Conservation (phyloP, 2,113 vertebrate genomes). For the Psilopsiagon aurifrons region DNA sequence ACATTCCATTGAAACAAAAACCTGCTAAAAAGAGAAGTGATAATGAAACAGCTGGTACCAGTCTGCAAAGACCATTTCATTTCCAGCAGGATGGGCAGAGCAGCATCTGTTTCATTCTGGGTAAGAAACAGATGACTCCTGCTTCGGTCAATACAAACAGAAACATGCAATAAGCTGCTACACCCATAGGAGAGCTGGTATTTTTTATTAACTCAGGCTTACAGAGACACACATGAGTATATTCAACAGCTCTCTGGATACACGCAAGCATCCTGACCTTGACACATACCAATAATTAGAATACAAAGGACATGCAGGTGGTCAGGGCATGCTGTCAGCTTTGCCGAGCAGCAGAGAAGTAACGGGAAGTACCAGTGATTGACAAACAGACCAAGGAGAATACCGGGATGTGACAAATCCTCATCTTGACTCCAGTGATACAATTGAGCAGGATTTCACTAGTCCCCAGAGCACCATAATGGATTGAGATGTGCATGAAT, state of each 20-base stretch:
- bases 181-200: neutral
- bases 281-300: neutral
- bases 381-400: neutral
- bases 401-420: conserved; percentile 4
- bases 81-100: conserved; percentile 43
- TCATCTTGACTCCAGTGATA: neutral
- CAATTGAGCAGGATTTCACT: neutral
- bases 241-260: neutral
- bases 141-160: neutral
- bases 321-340: neutral
- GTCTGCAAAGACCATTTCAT: conserved; percentile 5
- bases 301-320: neutral
- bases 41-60: conserved; percentile 45
- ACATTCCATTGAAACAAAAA: neutral
- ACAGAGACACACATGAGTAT: neutral
- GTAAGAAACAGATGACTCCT: neutral
- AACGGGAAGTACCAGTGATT: neutral
- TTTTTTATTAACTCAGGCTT: neutral
- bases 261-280: neutral
- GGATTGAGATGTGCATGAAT: neutral
- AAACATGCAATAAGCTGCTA: neutral
- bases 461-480: neutral
- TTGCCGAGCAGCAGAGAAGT: neutral
- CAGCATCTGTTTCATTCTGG: conserved; percentile 17
- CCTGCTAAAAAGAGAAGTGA: neutral